Base-by-base conservation (phyloP, 1,140 invertebrate genomes). In the Conus betulinus region DNA sequence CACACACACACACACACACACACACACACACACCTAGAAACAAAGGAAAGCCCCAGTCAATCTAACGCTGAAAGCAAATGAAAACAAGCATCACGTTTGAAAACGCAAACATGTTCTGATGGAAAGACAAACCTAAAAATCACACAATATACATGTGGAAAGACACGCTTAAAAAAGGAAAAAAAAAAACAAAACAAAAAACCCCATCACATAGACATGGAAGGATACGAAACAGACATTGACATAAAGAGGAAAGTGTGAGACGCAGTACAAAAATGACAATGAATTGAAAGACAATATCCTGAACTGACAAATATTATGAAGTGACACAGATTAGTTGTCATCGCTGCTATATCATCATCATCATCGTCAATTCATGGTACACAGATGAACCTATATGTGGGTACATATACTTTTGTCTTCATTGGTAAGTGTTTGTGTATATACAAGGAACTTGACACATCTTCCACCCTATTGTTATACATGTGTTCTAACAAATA, bases 181-280 rank as follows among this genome's bases (percentile, higher is more conserved):
- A 6, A 85, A 6, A 71, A n/a, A 74, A 74, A n/a, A 74, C 7
- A 87, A 76, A 87, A 87, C 6, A 87, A 39, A 87, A 87, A 76
- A 76, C 20, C 10, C 60, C 11, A 63, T 13, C 60, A 63, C 17
- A 63, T 63, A 20, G 60, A 20, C 60, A 87, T n/a, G 71, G n/a
- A 87, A 51, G 23, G 17, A 76, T 23, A 51, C 20, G 39, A 39
- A 13, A 76, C 25, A n/a, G 39, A 76, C 71, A n/a, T n/a, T 63
- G 1, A 55, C 25, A 17, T 23, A 5, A 79, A 79, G 1, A 79
- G 11, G 78, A n/a, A 39, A 27, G 51, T 79, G 25, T 3, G 25
- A 79, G 51, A 39, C 25, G 23, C 13, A 27, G 51, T n/a, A 79
- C 11, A n/a, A 13, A 79, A 11, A 52, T 15, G 25, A 79, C 78